A percentile compares a stretch with the other conserved stretches of the same genome.
phyloP scores from a whole-genome alignment of 2,888 invertebrate species.

The Drosophila tanythrix region DNA sequence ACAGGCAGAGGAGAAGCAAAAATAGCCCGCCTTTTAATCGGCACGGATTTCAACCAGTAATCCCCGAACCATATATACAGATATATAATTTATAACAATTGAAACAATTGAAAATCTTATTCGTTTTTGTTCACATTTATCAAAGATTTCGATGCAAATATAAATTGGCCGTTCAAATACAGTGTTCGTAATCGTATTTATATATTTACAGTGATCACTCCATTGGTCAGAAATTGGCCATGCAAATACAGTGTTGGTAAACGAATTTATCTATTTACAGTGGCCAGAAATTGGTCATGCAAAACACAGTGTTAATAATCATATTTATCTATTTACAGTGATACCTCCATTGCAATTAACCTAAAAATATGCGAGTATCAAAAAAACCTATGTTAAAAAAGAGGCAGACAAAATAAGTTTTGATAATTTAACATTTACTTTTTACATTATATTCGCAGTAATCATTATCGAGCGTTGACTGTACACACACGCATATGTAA shows the following conservation, averaged over 20 bases:
- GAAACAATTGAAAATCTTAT: conserved; percentile 15
- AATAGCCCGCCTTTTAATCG: conserved; percentile 42
- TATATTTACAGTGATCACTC: not conserved
- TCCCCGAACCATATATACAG: not conserved
- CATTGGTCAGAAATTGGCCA: not conserved
- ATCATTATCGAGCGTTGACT: not conserved
- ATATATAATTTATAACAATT: conserved; percentile 24
- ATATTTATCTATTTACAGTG: not conserved
- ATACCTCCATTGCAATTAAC: not conserved
- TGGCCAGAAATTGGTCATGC: not conserved
- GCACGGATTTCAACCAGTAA: not conserved
- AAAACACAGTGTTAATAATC: not conserved
- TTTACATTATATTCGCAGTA: not conserved
- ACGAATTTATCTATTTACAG: not conserved
- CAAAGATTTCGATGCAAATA: conserved; percentile 31
- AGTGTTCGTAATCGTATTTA: conserved; percentile 3
- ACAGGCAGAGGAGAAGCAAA: conserved; percentile 77
- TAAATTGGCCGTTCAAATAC: conserved; percentile 10
- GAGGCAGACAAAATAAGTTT: not conserved
- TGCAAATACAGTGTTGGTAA: not conserved
- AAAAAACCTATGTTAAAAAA: too few relatives aligned
- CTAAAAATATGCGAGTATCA: not conserved
- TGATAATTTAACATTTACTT: not conserved
- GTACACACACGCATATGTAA: not conserved
- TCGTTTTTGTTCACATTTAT: conserved; percentile 30